Evolutionary conservation across 2,888 invertebrate species (phyloP).

Genomic region (Phrixothrix hirtus): DNA sequence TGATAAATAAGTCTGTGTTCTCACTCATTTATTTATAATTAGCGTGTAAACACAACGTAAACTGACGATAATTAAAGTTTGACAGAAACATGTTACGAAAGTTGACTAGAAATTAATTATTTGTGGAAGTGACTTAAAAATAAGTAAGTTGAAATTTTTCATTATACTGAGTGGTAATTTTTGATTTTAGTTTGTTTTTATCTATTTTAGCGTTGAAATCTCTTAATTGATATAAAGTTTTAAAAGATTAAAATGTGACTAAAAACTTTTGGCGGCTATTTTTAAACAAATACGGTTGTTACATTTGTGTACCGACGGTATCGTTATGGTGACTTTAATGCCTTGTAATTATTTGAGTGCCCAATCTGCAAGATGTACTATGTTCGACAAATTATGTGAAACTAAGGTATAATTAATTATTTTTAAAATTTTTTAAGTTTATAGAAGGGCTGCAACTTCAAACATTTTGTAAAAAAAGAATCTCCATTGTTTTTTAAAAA

Average conservation of each 20-base stretch:
- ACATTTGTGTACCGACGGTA: not conserved
- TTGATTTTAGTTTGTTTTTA: not conserved
- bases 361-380: conserved; percentile 58
- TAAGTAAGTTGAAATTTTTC: not conserved
- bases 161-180: not conserved
- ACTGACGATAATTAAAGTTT: conserved; percentile 23
- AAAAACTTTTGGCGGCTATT: not conserved
- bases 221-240: too few species aligned
- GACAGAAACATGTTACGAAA: conserved; percentile 29
- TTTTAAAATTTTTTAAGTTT: not conserved
- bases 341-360: conserved; percentile 68
- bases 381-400: conserved; percentile 57
- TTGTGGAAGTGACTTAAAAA: conserved; percentile 27
- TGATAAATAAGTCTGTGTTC: conserved; percentile 17
- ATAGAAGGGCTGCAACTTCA: too few species aligned
- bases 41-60: conserved; percentile 14
- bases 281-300: not conserved
- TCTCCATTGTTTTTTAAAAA: too few species aligned
- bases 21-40: conserved; percentile 24
- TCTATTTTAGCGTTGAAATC: not conserved
- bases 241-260: too few species aligned
- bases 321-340: conserved; percentile 67
- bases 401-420: conserved; percentile 50
- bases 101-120: conserved; percentile 27
- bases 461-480: too few species aligned